Evolutionary conservation across 2,797 vertebrate genomes (phyloP), one percentile per base, ranked within the genome.

Genomic region (Poliocrania exsul): DNA sequence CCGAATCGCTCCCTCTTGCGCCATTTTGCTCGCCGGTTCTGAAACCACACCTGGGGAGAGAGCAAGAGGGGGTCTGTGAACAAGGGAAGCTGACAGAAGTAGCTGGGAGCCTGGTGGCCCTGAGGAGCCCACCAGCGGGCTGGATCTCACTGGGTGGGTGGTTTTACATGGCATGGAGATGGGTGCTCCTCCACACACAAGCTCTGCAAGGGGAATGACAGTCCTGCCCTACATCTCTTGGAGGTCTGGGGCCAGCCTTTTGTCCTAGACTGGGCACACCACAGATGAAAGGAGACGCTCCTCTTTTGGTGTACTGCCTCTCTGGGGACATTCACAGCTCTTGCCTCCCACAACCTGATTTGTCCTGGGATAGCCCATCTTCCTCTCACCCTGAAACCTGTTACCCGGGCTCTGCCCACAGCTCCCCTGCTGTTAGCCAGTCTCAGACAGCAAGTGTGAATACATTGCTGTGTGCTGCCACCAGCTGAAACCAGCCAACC

Each of bases 11-110:
- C 99, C 91, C 99, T 97, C 98, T 99, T 99, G 88, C 99, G 98
- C 99, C 99, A 99, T 86, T 99, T 99, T 1, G 99, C 99, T 94
- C 99, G 97, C 40, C 99, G 98, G 96, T 99, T 99, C 98, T 99
- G 99, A 97, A 99, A 99, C 99, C 99, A 99, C 44, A 99, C 99
- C 99, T 99, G 96, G 57, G 78, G 58, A 66, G 62, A 85, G 37
- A 26, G 33, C 1, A 6, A 79, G 16, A 42, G 31, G 1, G 11
- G 20, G 13, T 14, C 28, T 51, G 73, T 91, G 47, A 51, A 1
- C 10, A 3, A 38, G 21, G 62, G n/a, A 8, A 57, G 31, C 33
- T 54, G 18, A 4, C 0, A 2, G 42, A 9, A 5, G 35, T 4
- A 26, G 10, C 26, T 6, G 8, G 38, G 3, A 50, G 40, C 23